phyloP scores from a whole-genome alignment of 2,888 invertebrate species.

The Hemistola chrysoprasaria region DNA sequence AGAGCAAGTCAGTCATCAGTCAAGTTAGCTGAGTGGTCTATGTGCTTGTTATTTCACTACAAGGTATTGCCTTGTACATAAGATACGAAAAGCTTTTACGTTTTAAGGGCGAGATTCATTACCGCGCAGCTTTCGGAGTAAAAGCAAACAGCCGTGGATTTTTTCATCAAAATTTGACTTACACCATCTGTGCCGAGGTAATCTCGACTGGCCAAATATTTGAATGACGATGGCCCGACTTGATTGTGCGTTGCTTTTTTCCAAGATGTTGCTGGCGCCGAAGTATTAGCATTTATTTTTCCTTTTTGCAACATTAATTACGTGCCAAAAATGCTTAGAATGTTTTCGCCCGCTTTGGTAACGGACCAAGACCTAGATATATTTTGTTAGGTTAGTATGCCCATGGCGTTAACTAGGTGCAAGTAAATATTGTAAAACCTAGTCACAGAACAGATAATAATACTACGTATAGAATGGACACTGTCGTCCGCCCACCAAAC shows the following conservation, averaged over 20 bases:
- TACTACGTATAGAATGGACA: no score
- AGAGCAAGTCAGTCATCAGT: no score
- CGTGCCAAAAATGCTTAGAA: constrained; percentile 12
- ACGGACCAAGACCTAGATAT: no score
- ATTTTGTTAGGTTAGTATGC: no score
- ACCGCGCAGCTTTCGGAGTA: constrained; percentile 42
- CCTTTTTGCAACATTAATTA: constrained; percentile 27
- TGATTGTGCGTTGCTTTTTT: constrained; percentile 41
- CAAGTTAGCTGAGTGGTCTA: no score
- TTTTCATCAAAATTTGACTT: constrained; percentile 73
- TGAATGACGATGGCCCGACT: constrained; percentile 42
- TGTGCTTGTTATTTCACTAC: no score
- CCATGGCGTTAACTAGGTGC: no score
- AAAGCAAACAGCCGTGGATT: constrained; percentile 56
- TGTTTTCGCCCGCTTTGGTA: constrained; percentile 17
- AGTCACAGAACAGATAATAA: no score
- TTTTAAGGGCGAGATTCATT: constrained; percentile 44
- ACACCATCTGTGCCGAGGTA: constrained; percentile 63
- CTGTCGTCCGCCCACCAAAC: no score
- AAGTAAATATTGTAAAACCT: no score
- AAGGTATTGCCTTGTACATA: no score
- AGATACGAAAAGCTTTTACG: constrained; percentile 19
- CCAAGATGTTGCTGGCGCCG: constrained; percentile 27
- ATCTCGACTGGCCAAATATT: constrained; percentile 65
- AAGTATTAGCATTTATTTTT: constrained; percentile 28